Conservation (phyloP, 2,888 invertebrate species). For the Galerucella pusilla region DNA sequence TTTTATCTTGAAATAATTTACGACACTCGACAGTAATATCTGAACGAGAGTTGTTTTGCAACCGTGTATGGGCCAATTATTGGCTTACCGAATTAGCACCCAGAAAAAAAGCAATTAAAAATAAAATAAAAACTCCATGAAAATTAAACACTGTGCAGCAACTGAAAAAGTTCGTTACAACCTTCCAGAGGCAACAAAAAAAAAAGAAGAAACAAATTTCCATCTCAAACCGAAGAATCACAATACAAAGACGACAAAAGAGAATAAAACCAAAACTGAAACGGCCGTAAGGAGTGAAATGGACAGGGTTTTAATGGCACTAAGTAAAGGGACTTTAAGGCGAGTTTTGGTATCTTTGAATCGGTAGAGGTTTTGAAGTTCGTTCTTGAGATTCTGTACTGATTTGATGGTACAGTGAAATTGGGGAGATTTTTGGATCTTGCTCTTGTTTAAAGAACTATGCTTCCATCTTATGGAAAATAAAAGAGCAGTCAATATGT, state of each 20-base stretch:
- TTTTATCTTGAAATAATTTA: background rate
- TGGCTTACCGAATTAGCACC: slow-evolving; percentile 40
- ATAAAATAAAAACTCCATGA: slow-evolving; percentile 33
- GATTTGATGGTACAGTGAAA: slow-evolving; percentile 9
- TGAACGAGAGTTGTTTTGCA: background rate
- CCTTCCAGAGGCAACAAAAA: slow-evolving; percentile 46
- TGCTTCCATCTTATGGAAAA: too few species aligned
- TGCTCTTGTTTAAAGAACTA: too few species aligned
- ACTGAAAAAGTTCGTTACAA: slow-evolving; percentile 52
- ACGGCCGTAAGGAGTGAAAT: background rate
- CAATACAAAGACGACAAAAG: slow-evolving; percentile 12
- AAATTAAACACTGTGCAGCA: slow-evolving; percentile 26
- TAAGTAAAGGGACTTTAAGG: slow-evolving; percentile 8
- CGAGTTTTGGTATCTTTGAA: background rate
- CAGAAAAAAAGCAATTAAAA: slow-evolving; percentile 23
- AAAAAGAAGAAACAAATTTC: slow-evolving; percentile 38
- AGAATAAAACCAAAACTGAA: slow-evolving; percentile 15
- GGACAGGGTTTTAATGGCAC: background rate
- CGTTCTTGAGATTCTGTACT: background rate
- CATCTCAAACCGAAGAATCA: slow-evolving; percentile 24
- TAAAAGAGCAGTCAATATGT: too few species aligned
- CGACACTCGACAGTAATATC: background rate
- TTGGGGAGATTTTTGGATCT: background rate
- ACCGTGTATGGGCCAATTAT: slow-evolving; percentile 16
- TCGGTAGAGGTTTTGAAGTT: background rate